phyloP scores from a whole-genome alignment of 1,140 invertebrate species.

The Drosophila pseudoananassae region DNA sequence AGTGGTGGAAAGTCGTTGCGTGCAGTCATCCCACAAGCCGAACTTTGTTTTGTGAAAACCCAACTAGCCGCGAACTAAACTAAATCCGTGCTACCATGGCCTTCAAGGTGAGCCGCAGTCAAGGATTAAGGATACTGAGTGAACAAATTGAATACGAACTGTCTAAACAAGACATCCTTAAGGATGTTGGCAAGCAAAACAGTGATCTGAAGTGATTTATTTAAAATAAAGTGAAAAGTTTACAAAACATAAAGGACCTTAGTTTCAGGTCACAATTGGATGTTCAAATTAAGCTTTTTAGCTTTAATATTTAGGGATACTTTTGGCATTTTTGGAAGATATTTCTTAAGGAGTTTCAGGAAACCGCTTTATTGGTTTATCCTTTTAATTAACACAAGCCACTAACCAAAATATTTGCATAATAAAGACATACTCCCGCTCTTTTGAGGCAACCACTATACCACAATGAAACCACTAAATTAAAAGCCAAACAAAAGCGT shows the following conservation, averaged over 20 bases:
- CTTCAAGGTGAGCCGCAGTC: conserved; percentile 74
- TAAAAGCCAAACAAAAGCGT: conserved; percentile 41
- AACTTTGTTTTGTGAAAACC: conserved; percentile 48
- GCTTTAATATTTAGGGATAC: no score
- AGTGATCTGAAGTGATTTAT: conserved; percentile 12
- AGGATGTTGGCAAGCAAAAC: conserved; percentile 8
- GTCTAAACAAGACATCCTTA: conserved; percentile 17
- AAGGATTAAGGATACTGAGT: conserved; percentile 64
- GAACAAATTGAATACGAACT: conserved; percentile 24
- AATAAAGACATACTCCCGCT: conserved; percentile 7
- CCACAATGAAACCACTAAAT: conserved; percentile 42
- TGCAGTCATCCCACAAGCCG: conserved; percentile 55
- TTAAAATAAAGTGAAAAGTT: neutral
- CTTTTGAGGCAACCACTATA: neutral
- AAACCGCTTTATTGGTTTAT: neutral
- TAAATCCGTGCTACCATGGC: conserved; percentile 67
- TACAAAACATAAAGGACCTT: neutral
- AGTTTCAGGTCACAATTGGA: neutral
- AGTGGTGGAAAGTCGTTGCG: conserved; percentile 82
- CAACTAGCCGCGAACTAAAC: conserved; percentile 35
- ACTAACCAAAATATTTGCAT: neutral
- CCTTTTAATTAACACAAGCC: conserved; percentile 1
- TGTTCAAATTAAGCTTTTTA: neutral
- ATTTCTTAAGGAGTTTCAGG: neutral
- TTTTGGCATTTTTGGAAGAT: no score